phyloP scores from a whole-genome alignment of 2,797 vertebrate species.

The Schizopygopsis pylzovi region DNA sequence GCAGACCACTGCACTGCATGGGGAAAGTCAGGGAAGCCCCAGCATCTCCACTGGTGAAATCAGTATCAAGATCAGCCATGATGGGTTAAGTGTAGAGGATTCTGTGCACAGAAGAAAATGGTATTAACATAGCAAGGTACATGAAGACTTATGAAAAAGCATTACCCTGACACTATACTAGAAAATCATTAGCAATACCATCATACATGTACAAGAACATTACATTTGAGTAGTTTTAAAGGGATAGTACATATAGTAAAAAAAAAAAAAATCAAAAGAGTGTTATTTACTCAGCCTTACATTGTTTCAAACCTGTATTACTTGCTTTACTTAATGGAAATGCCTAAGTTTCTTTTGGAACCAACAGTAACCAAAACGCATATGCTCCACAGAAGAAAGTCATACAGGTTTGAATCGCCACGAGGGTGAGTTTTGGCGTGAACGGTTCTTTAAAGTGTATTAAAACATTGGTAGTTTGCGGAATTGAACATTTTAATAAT shows the following conservation, averaged over 20 bases:
- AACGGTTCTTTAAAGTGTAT: too few relatives aligned
- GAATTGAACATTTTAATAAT: background rate
- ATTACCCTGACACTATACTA: background rate
- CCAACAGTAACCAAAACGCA: background rate
- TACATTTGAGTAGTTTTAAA: background rate
- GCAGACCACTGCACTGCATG: conserved; percentile 87
- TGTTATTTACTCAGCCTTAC: background rate
- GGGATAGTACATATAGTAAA: background rate
- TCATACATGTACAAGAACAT: background rate
- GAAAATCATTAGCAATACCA: background rate
- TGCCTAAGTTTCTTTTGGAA: background rate
- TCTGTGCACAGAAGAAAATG: conserved; percentile 19
- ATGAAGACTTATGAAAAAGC: background rate
- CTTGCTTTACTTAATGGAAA: background rate
- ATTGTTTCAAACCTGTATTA: background rate
- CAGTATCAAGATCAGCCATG: conserved; percentile 79
- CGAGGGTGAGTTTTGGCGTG: background rate
- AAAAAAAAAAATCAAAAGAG: background rate
- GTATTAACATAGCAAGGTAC: background rate
- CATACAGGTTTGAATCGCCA: background rate
- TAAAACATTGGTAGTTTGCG: background rate
- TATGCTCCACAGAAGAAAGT: background rate
- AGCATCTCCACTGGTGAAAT: conserved; percentile 85
- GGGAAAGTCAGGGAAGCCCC: conserved; percentile 85
- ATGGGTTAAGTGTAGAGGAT: conserved; percentile 48